Conservation (phyloP, 2,888 invertebrate species). For the Euplexia lucipara region DNA sequence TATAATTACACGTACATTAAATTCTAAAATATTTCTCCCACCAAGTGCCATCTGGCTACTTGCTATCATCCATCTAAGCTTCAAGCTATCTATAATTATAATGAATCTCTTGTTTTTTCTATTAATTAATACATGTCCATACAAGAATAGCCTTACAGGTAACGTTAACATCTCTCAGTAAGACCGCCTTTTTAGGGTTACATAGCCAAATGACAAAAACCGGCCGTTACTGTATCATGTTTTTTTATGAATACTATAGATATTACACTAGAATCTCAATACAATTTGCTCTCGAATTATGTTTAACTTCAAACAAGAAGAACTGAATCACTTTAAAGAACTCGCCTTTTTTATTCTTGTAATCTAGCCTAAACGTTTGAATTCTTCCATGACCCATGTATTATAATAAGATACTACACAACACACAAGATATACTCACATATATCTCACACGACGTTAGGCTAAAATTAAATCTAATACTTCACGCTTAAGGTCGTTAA, state of each 20-base stretch:
- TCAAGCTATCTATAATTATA: constrained; percentile 35
- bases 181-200: too few species aligned
- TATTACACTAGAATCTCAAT: constrained; percentile 41
- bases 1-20: constrained; percentile 3
- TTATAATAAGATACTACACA: too few species aligned
- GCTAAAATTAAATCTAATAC: constrained; percentile 31
- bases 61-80: constrained; percentile 38
- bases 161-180: too few species aligned
- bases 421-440: constrained; percentile 37
- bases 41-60: constrained; percentile 76
- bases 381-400: constrained; percentile 40
- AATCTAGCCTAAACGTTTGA: constrained; percentile 1
- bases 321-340: too few species aligned
- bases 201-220: too few species aligned
- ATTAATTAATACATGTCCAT: too few species aligned
- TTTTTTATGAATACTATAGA: neutral
- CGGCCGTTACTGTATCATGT: neutral
- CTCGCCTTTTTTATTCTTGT: constrained; percentile 3
- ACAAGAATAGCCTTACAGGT: too few species aligned
- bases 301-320: neutral
- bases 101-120: constrained; percentile 50
- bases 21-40: constrained; percentile 72
- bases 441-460: constrained; percentile 52
- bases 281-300: constrained; percentile 10
- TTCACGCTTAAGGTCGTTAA: constrained; percentile 44